Conservation (phyloP, 2,797 vertebrate species). For the Danio choprae region DNA sequence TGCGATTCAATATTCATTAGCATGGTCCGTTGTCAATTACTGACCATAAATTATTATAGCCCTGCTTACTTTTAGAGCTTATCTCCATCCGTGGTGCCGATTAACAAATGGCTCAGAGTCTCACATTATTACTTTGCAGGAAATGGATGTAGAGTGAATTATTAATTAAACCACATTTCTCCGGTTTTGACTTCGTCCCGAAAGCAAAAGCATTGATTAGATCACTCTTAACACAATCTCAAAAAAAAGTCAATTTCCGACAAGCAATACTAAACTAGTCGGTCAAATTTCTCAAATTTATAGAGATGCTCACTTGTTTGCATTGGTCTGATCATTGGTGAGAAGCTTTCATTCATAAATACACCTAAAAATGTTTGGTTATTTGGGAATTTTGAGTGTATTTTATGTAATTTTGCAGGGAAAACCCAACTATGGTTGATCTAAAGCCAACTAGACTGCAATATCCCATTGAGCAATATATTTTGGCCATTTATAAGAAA, state of each 20-base stretch:
- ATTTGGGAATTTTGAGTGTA: no score
- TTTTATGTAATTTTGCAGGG: no score
- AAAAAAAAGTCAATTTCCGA: no score
- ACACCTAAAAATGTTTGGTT: no score
- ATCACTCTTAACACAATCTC: no score
- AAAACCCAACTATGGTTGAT: no score
- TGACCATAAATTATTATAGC: not conserved
- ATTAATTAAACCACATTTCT: not conserved
- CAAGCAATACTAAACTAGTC: not conserved
- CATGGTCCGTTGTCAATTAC: not conserved
- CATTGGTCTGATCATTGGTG: not conserved
- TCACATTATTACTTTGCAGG: not conserved
- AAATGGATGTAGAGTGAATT: not conserved
- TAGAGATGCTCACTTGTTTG: not conserved
- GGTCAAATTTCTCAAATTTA: not conserved
- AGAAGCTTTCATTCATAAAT: no score
- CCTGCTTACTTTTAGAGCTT: not conserved
- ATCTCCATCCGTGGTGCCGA: not conserved
- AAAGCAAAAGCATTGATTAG: not conserved
- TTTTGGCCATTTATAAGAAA: no score
- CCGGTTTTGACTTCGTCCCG: not conserved
- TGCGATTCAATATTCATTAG: no score
- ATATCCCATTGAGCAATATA: no score
- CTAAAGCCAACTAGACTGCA: no score
- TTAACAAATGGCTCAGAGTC: no score